A percentile compares a stretch with the other conserved stretches of the same genome.
phyloP scores from a whole-genome alignment of 2,888 invertebrate species.

The Phorcus lineatus region DNA sequence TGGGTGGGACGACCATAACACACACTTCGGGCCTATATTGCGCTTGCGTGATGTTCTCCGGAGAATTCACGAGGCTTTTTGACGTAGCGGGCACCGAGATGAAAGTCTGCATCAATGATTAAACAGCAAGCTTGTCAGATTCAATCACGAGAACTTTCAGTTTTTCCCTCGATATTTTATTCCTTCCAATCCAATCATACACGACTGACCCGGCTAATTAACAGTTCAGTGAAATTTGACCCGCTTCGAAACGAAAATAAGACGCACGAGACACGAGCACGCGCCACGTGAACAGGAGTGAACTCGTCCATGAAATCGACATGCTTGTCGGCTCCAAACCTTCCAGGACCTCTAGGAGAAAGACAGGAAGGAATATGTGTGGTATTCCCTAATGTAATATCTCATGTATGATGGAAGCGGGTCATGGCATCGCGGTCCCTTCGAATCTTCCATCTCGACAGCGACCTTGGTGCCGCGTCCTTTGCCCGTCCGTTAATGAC shows the following conservation, averaged over 20 bases:
- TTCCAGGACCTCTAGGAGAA: background rate
- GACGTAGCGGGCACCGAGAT: slow-evolving; percentile 9
- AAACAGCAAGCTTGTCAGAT: slow-evolving; percentile 25
- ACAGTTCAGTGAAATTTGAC: slow-evolving; percentile 16
- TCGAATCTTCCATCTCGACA: background rate
- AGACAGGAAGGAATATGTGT: background rate
- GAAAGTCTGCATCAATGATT: slow-evolving; percentile 11
- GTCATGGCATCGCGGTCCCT: background rate
- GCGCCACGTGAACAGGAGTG: slow-evolving; percentile 10
- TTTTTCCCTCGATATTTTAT: slow-evolving; percentile 16
- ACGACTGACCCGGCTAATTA: slow-evolving; percentile 21
- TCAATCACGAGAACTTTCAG: background rate
- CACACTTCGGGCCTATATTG: background rate
- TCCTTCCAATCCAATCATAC: slow-evolving; percentile 19
- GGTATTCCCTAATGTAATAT: background rate
- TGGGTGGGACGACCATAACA: background rate
- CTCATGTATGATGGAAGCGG: background rate
- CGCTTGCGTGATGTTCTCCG: slow-evolving; percentile 1
- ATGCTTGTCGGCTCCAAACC: slow-evolving; percentile 2
- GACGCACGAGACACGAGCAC: slow-evolving; percentile 10
- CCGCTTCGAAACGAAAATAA: slow-evolving; percentile 4
- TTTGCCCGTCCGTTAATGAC: background rate
- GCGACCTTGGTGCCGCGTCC: background rate
- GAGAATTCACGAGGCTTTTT: slow-evolving; percentile 10
- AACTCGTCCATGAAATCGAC: slow-evolving; percentile 14